A percentile compares a stretch with the other conserved stretches of the same genome.
phyloP scores from a whole-genome alignment of 1,140 invertebrate species.

The Chironomus striatipennis region DNA sequence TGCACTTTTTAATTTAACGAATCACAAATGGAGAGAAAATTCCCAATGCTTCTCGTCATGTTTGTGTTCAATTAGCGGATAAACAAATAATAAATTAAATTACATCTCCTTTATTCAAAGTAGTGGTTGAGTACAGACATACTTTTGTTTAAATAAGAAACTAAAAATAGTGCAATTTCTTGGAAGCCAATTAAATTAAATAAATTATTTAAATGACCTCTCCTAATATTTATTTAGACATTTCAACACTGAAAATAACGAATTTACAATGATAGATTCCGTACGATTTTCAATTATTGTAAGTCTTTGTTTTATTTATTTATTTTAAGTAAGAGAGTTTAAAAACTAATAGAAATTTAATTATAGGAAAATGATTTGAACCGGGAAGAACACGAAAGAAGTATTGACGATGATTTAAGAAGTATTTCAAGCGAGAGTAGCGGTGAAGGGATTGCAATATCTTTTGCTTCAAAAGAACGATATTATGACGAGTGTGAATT shows the following conservation, averaged over 20 bases:
- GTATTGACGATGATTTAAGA: slow-evolving; percentile 31
- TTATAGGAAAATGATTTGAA: slow-evolving; percentile 38
- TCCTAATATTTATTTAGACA: not conserved
- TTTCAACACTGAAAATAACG: not conserved
- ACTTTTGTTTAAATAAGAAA: not conserved
- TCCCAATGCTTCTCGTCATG: not conserved
- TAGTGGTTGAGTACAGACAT: not conserved
- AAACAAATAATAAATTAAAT: slow-evolving; percentile 25
- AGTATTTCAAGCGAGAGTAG: slow-evolving; percentile 45
- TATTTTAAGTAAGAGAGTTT: not conserved
- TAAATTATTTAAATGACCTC: not conserved
- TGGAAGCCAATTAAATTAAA: no score
- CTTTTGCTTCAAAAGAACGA: slow-evolving; percentile 36
- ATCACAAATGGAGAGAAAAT: no score
- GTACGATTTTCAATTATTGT: slow-evolving; percentile 40
- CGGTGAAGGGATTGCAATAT: slow-evolving; percentile 37
- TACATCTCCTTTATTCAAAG: slow-evolving; percentile 24
- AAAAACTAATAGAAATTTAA: not conserved
- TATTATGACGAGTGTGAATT: slow-evolving; percentile 37
- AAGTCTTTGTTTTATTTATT: slow-evolving; percentile 29
- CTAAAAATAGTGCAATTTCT: no score
- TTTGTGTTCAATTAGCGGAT: slow-evolving; percentile 24
- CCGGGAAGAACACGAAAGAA: slow-evolving; percentile 33
- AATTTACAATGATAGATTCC: slow-evolving; percentile 33
- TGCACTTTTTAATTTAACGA: no score